Evolutionary conservation across 2,797 vertebrate genomes (phyloP), one percentile per base, ranked within the genome.

Genomic region (Sebastes diploproa): DNA sequence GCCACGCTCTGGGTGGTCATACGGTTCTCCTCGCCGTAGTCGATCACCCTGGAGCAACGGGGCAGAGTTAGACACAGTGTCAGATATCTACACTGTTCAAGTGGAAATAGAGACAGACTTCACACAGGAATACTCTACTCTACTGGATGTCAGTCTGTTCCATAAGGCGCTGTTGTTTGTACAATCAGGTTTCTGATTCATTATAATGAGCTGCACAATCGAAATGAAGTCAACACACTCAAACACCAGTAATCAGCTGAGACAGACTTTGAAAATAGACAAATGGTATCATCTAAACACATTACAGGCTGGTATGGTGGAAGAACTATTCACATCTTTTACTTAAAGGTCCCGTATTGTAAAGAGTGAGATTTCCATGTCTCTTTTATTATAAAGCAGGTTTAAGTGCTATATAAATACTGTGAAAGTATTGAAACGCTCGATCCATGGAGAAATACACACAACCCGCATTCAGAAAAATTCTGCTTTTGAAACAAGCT

Each of bases 1-100:
- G 98, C 98, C 89, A 99, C 93, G 74, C 98, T 99, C 93, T 99
- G 98, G 84, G 96, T 97, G 16, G 96, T 99, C 98, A 99, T 99
- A 60, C 98, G 95, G 92, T 99, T 99, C 66, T 96, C 96, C 86
- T 99, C 98, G 27, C 98, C 97, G 2, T 97, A 94, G 90, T 98
- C 97, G 73, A 98, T 96, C 90, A 99, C 97, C 92, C 98, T 99
- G 92, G 8, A 80, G 65, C 52, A 61, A 54, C 29, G 9, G 6
- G 2, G 23, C 4, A 62, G 18, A 7, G 14, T 25, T 1, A 30
- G 30, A 72, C 9, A 7, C n/a, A 32, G n/a, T 0, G n/a, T 46
- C 16, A 14, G 23, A 46, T 3, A 50, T 30, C 8, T 22, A 42
- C 7, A 22, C 10, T 20, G 20, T 12, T 6, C 10, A 18, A 0